A percentile compares a stretch with the other conserved stretches of the same genome.
Evolutionary conservation across 2,888 invertebrate genomes (phyloP).

Genomic region (Troides aeacus): DNA sequence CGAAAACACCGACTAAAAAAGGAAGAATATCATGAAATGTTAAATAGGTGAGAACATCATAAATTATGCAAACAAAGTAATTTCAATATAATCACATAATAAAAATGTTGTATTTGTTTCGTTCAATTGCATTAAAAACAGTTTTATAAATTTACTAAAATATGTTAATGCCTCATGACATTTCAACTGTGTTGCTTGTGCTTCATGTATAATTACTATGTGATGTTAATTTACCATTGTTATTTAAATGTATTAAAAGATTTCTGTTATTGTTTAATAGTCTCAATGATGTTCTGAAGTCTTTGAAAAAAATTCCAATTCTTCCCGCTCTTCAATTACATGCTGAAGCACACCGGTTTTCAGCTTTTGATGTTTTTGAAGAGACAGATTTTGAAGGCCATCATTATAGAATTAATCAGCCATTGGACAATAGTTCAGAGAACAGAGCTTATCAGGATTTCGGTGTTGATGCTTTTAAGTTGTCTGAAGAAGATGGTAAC

Average conservation of each 20-base stretch:
- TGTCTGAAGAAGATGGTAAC: constrained; percentile 75
- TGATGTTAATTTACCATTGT: neutral
- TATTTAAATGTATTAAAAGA: neutral
- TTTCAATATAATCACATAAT: neutral
- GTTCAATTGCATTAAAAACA: neutral
- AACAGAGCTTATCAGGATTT: constrained; percentile 62
- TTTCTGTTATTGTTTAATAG: constrained; percentile 60
- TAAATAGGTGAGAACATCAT: constrained; percentile 79
- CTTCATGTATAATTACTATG: neutral
- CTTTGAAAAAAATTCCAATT: constrained; percentile 90
- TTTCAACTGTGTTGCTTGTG: neutral
- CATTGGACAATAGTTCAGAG: constrained; percentile 63
- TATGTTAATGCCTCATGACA: neutral
- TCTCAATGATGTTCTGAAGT: constrained; percentile 86
- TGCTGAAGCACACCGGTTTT: constrained; percentile 82
- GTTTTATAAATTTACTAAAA: neutral
- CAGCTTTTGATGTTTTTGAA: constrained; percentile 82
- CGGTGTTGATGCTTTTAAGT: constrained; percentile 69
- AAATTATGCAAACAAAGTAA: too few species aligned
- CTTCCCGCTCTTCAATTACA: constrained; percentile 85
- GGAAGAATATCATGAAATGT: constrained; percentile 83
- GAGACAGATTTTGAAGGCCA: constrained; percentile 73
- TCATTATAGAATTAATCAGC: constrained; percentile 60
- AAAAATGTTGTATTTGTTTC: neutral
- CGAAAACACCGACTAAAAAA: constrained; percentile 86